Evolutionary conservation across 2,797 vertebrate species (phyloP).

Genomic region (Fringilla coelebs): DNA sequence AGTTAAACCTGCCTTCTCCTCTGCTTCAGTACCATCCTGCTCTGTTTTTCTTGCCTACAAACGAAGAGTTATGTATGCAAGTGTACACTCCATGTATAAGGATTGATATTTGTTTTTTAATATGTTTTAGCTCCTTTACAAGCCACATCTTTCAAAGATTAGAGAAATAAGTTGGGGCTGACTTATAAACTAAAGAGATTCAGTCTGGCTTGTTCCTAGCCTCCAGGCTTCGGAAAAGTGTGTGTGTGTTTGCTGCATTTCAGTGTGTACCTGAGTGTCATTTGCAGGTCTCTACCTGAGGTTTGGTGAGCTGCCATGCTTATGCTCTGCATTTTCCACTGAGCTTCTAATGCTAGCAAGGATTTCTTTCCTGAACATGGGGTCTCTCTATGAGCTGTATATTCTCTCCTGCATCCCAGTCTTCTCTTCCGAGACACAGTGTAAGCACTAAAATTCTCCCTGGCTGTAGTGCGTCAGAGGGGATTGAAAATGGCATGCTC

Average conservation of each 20-base stretch:
- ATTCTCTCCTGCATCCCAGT: neutral
- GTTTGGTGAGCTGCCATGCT: neutral
- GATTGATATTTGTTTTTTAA: neutral
- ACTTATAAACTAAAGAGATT: neutral
- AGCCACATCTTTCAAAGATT: neutral
- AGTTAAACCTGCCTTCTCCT: neutral
- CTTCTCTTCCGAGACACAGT: neutral
- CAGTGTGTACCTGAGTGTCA: neutral
- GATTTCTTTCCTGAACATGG: neutral
- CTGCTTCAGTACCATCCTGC: neutral
- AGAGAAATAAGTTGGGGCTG: neutral
- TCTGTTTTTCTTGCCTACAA: neutral
- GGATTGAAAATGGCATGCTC: neutral
- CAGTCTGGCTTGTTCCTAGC: neutral
- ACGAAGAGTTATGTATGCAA: neutral
- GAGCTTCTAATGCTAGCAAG: neutral
- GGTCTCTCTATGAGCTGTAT: accelerated
- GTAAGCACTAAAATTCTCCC: neutral
- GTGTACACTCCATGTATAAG: neutral
- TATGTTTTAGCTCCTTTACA: neutral
- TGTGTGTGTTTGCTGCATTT: neutral
- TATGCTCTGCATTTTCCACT: neutral
- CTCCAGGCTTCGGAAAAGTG: neutral
- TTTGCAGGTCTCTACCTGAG: neutral
- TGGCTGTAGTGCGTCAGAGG: neutral